A percentile compares a stretch with the other conserved stretches of the same genome.
Evolutionary conservation across 2,888 invertebrate species (phyloP).

Genomic region (Helicoverpa assulta): DNA sequence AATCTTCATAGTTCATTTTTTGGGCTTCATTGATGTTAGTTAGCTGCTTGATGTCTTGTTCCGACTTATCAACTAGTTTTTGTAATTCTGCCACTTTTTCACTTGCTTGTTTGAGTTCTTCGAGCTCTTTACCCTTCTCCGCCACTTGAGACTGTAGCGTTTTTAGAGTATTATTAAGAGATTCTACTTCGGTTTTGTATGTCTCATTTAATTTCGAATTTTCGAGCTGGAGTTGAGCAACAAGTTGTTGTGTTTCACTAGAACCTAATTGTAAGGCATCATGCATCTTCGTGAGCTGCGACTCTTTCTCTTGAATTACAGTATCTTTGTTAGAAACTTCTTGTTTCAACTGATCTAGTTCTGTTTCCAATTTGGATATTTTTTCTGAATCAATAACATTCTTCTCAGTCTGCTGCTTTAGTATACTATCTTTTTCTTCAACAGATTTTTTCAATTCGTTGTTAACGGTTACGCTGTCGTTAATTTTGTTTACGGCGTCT

Average conservation of each 20-base stretch:
- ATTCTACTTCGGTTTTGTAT: conserved; percentile 80
- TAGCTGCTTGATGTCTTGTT: conserved; percentile 84
- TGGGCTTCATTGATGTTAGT: conserved; percentile 86
- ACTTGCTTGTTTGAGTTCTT: conserved; percentile 78
- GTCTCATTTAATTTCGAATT: conserved; percentile 79
- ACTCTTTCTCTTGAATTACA: conserved; percentile 76
- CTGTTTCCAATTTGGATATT: conserved; percentile 74
- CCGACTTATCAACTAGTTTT: conserved; percentile 81
- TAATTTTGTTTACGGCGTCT: conserved; percentile 71
- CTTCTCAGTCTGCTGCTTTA: conserved; percentile 78
- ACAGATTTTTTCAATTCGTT: conserved; percentile 73
- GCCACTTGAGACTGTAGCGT: conserved; percentile 75
- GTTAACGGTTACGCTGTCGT: conserved; percentile 70
- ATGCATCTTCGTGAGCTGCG: conserved; percentile 73
- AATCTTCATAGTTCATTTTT: conserved; percentile 86
- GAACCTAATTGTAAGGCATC: conserved; percentile 75
- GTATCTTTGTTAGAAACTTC: conserved; percentile 73
- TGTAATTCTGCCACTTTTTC: conserved; percentile 84
- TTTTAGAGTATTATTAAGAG: conserved; percentile 78
- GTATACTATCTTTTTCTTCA: conserved; percentile 77
- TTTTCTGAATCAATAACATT: conserved; percentile 73
- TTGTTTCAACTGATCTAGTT: conserved; percentile 74
- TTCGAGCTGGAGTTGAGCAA: conserved; percentile 79
- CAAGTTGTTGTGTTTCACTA: conserved; percentile 75
- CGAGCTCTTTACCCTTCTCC: conserved; percentile 78